Evolutionary conservation across 2,113 vertebrate species (phyloP).

Genomic region (Girardinichthys multiradiatus): DNA sequence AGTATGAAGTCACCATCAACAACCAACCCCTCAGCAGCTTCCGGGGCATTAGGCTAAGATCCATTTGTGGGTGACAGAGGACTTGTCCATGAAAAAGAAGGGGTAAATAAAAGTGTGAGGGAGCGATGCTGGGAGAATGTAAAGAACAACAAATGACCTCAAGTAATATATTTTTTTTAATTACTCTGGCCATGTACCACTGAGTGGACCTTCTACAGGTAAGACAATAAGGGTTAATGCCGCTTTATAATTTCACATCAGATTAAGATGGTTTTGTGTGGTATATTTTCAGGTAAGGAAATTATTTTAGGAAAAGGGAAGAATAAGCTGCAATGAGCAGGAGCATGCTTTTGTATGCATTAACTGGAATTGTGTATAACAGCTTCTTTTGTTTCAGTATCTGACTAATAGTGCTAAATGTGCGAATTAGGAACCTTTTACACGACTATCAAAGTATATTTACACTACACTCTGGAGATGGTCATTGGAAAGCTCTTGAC

Average conservation of each 20-base stretch:
- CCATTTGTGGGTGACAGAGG: conserved; percentile 49
- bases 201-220: background rate
- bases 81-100: background rate
- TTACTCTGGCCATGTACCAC: background rate
- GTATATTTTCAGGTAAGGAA: background rate
- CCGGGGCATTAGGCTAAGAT: conserved; percentile 62
- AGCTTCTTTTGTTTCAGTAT: background rate
- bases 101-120: background rate
- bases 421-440: conserved; percentile 28
- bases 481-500: conserved; percentile 31
- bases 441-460: conserved; percentile 28
- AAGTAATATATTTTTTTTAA: background rate
- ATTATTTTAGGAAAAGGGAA: background rate
- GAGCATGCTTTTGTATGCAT: conserved; percentile 2
- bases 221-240: background rate
- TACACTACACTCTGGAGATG: conserved; percentile 17
- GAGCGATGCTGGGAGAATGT: conserved; percentile 12
- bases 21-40: conserved; percentile 40
- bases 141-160: background rate
- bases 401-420: conserved; percentile 17
- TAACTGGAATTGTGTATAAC: background rate
- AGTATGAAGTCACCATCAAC: conserved; percentile 67
- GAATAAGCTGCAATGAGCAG: background rate
- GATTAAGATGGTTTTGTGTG: background rate
- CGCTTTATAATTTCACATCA: background rate